Conservation (phyloP, 2,888 invertebrate species). For the Scaptomyza flava region DNA sequence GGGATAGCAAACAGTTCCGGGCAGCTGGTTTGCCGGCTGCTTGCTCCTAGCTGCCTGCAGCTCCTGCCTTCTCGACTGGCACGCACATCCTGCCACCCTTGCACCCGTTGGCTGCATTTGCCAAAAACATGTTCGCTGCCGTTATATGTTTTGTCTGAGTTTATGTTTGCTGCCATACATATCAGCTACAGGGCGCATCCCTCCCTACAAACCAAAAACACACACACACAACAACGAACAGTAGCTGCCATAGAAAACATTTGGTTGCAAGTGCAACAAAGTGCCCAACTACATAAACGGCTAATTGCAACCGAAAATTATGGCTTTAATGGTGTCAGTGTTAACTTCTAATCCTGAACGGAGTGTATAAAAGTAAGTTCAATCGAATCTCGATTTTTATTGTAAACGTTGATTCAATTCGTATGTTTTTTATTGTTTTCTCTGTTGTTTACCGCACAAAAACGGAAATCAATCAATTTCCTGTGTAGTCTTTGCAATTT, state of each 20-base stretch:
- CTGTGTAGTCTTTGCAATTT: constrained; percentile 67
- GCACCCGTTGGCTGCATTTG: constrained; percentile 49
- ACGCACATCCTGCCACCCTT: constrained; percentile 47
- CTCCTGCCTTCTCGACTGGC: constrained; percentile 60
- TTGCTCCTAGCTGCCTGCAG: background rate
- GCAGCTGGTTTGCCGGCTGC: constrained; percentile 9
- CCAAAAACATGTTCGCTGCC: constrained; percentile 50
- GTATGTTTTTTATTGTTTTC: constrained; percentile 21
- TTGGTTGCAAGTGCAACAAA: constrained; percentile 43
- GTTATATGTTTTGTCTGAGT: constrained; percentile 58
- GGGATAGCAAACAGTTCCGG: constrained; percentile 22
- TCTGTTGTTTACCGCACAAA: constrained; percentile 23
- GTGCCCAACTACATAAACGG: constrained; percentile 34
- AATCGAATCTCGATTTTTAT: background rate
- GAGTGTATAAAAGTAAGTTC: constrained; percentile 1
- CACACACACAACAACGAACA: constrained; percentile 20
- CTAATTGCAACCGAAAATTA: constrained; percentile 48
- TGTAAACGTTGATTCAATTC: constrained; percentile 8
- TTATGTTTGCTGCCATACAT: constrained; percentile 56
- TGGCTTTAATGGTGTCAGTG: constrained; percentile 19
- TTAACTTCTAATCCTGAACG: background rate
- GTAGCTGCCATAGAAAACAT: constrained; percentile 36
- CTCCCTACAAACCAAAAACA: constrained; percentile 14
- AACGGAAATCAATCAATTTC: constrained; percentile 76
- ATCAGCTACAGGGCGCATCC: constrained; percentile 44